Evolutionary conservation across 2,888 invertebrate genomes (phyloP).

Genomic region (Sarcophaga caerulescens): DNA sequence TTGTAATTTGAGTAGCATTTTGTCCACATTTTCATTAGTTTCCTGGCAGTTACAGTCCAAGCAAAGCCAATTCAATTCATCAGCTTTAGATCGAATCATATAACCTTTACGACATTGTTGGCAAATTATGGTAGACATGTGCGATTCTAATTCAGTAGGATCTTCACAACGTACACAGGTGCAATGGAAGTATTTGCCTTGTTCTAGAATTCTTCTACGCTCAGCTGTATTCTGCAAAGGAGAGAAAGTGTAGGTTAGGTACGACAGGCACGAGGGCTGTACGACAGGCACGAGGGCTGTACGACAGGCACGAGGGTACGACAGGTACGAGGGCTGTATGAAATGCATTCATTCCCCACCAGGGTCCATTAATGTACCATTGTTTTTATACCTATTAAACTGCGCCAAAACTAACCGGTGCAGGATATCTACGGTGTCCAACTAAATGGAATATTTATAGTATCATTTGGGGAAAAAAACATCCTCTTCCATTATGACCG

Average conservation of each 20-base stretch:
- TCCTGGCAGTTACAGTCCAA: slow-evolving; percentile 73
- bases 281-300: too few relatives aligned
- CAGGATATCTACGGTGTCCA: too few relatives aligned
- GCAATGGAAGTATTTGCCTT: slow-evolving; percentile 90
- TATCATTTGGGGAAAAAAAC: too few relatives aligned
- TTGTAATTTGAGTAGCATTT: slow-evolving; percentile 81
- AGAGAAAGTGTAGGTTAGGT: neutral
- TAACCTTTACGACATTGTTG: slow-evolving; percentile 68
- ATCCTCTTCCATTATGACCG: too few relatives aligned
- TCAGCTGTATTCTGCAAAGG: slow-evolving; percentile 84
- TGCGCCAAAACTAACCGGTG: too few relatives aligned
- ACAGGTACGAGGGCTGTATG: neutral
- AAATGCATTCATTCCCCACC: too few relatives aligned
- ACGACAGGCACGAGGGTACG: too few relatives aligned
- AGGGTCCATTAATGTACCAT: too few relatives aligned
- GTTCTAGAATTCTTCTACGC: slow-evolving; percentile 84
- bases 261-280: neutral
- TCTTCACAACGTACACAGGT: slow-evolving; percentile 86
- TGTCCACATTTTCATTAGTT: slow-evolving; percentile 80
- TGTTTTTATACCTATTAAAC: too few relatives aligned
- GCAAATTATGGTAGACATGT: slow-evolving; percentile 83
- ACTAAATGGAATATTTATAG: too few relatives aligned
- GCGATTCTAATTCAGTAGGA: slow-evolving; percentile 86
- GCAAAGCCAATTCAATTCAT: slow-evolving; percentile 75
- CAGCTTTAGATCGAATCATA: slow-evolving; percentile 54